Base-by-base conservation (phyloP, 2,797 vertebrate genomes). In the Paguma larvata region DNA sequence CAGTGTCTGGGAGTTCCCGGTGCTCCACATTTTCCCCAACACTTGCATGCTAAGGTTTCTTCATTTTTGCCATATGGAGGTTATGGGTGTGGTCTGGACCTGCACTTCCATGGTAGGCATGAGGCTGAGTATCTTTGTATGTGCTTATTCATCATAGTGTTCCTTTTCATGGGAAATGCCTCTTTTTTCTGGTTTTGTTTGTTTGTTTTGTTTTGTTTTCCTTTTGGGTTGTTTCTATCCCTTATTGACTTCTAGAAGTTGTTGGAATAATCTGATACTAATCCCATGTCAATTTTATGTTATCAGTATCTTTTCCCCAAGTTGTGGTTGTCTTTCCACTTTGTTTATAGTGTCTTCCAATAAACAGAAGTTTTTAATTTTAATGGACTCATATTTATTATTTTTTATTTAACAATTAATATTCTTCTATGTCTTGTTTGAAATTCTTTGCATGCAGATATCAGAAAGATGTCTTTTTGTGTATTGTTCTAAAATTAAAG, bases 401-500 rank as follows among this genome's bases (percentile, higher is more conserved):
- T 62, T 85, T 89, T 86, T 90, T 82, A 10, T 48, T 91, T 75
- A 56, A 7, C 27, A 44, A 30, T 86, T 97, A 53, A 85, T 72
- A 25, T 6, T 83, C 38, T 85, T 96, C 83, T 68, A 89, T 85
- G 4, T 86, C 25, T 53, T 79, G 5, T 70, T 93, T 89, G 25
- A 82, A 82, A 78, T 89, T 86, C 44, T 92, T 97, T 84, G 2
- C 51, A 68, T 23, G 48, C n/a, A 82, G 85, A 62, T 3, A 15
- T 44, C n/a, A 67, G 84, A 27, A 94, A 86, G 18, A 48, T 73
- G 18, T 30, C 27, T 67, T 77, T 10, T 21, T 86, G 2, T 73
- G 44, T 89, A 89, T 96, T 92, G 70, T 67, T 85, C 38, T 78
- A 87, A 84, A 86, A 51, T 44, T 77, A 68, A 73, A 94, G 14